Evolutionary conservation across 1,140 invertebrate species (phyloP).

Genomic region (Lasioglossum baleicum): DNA sequence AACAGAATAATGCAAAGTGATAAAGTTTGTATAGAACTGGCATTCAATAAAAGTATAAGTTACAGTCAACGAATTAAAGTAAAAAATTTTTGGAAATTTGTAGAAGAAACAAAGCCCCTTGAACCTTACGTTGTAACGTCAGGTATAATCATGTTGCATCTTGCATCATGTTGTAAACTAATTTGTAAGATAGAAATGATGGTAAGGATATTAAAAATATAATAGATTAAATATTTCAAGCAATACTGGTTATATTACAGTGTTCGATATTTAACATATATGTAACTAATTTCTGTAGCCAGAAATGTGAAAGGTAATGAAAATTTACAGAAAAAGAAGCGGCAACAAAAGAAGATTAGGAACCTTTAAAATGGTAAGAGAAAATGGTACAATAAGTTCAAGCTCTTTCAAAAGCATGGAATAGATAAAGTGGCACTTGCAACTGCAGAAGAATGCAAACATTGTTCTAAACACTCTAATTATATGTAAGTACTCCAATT

Average conservation of each 20-base stretch:
- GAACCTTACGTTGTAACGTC: slow-evolving; percentile 21
- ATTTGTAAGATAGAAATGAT: too few relatives aligned
- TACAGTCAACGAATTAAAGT: slow-evolving; percentile 50
- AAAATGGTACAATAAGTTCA: slow-evolving; percentile 51
- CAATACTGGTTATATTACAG: too few relatives aligned
- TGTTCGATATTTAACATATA: too few relatives aligned
- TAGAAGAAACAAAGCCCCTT: slow-evolving; percentile 41
- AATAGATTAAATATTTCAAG: too few relatives aligned
- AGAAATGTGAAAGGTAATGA: too few relatives aligned
- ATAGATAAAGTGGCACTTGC: slow-evolving; percentile 55
- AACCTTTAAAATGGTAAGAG: slow-evolving; percentile 4
- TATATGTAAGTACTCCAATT: slow-evolving; percentile 19
- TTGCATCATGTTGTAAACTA: too few relatives aligned
- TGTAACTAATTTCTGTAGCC: too few relatives aligned
- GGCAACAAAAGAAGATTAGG: slow-evolving; percentile 8
- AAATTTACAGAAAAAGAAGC: background rate
- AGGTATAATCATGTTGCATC: background rate
- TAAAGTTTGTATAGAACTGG: slow-evolving; percentile 43
- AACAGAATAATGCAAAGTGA: background rate
- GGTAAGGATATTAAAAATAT: too few relatives aligned
- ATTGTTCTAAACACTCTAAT: too few relatives aligned
- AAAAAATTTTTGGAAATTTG: slow-evolving; percentile 65
- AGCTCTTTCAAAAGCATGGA: slow-evolving; percentile 45
- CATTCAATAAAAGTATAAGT: slow-evolving; percentile 44
- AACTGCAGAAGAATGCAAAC: slow-evolving; percentile 19